Evolutionary conservation across 2,797 vertebrate species (phyloP).

Genomic region (Xiphorhynchus erythropygius): DNA sequence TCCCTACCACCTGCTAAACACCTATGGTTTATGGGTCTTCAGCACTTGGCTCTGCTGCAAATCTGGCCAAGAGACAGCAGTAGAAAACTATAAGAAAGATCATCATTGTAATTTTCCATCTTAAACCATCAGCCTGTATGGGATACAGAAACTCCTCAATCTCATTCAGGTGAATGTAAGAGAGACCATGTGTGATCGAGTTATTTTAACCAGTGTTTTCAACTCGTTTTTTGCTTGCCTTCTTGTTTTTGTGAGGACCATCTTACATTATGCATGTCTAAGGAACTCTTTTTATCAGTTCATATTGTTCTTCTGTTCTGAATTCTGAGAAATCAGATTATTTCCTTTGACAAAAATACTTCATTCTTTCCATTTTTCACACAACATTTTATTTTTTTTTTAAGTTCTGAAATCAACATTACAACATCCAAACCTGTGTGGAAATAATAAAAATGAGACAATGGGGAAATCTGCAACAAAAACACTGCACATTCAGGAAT

Average conservation of each 20-base stretch:
- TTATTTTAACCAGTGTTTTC: background rate
- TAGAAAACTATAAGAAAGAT: background rate
- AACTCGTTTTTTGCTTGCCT: background rate
- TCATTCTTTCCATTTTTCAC: background rate
- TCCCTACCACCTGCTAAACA: background rate
- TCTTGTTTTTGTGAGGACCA: background rate
- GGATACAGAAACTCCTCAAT: background rate
- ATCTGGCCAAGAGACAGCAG: background rate
- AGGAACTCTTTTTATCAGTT: background rate
- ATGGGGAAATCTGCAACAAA: background rate
- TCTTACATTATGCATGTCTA: background rate
- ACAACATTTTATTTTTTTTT: accelerated
- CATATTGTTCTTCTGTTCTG: background rate
- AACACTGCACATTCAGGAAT: background rate
- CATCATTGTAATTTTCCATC: background rate
- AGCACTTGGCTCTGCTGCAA: background rate
- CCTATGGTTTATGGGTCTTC: background rate
- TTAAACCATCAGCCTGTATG: background rate
- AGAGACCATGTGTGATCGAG: background rate
- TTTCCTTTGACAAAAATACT: background rate
- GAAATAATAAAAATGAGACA: background rate
- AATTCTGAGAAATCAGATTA: background rate
- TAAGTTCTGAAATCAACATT: background rate
- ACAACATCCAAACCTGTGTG: background rate
- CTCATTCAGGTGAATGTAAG: background rate